Evolutionary conservation across 2,888 invertebrate species (phyloP), one percentile per base, ranked within the genome.

Genomic region (Cerceris rybyensis): DNA sequence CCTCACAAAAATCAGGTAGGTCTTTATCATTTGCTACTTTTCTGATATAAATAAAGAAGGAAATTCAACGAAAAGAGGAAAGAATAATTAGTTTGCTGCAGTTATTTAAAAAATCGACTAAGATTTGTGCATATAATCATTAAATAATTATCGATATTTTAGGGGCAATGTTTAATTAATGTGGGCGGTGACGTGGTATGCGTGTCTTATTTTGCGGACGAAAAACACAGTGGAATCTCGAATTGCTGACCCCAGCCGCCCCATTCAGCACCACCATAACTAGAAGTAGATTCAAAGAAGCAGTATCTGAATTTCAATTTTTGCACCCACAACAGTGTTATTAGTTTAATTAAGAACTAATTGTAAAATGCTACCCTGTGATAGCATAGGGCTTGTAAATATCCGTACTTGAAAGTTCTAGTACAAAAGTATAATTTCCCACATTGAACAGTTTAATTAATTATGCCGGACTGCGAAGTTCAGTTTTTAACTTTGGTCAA

Each of bases 141-240:
- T 42, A 9, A 50, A 39, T 28, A 8, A 0, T 39, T 14, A 50
- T 17, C n/a, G 7, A 9, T 9, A 42, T 95, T 94, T 52, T 94
- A 98, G 98, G 98, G 98, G 72, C 98, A 99, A 93, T 98, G 98
- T 93, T 94, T 99, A 78, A 96, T 99, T 81, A 98, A 98, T 86
- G 97, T 99, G 13, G 98, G 98, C 59, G 99, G 99, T 0, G 99
- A 99, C 93, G 98, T 97, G 2, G 98, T 98, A 4, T 95, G 95
- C 85, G 96, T 96, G 13, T 95, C 96, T 11, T 97, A 97, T 92
- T 95, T 93, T 86, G 92, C 93, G 70, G 94, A 94, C 78, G 94
- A 94, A 39, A 90, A 89, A 68, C 88, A 89, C 52, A 81, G 78
- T 28, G 80, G 78, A 61, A 80, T 84, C 68, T 78, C 88, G 68